These are phyloP conservation scores for Rhinophrynus dorsalis DNA, from an alignment of 2,797 vertebrate genomes.

Conservation along the genomic window DNA sequence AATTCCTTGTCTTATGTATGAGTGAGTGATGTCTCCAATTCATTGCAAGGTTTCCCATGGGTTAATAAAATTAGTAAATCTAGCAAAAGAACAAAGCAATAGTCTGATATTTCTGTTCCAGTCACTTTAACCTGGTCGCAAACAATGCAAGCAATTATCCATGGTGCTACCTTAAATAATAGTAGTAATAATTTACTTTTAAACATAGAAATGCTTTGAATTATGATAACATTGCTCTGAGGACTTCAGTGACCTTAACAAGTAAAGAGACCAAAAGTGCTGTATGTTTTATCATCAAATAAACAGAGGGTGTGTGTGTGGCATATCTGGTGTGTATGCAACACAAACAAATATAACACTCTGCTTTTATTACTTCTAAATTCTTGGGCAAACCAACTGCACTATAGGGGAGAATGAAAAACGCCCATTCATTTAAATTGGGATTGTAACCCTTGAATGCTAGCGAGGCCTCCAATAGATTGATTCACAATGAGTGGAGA, in stretches of 20 bases:
- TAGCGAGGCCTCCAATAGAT: too few species aligned
- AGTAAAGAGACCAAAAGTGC: slow-evolving; percentile 36
- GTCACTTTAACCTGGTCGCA: slow-evolving; percentile 47
- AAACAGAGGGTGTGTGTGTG: not conserved
- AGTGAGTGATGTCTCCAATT: too few species aligned
- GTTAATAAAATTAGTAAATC: too few species aligned
- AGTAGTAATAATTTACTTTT: slow-evolving; percentile 46
- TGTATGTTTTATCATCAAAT: slow-evolving; percentile 27
- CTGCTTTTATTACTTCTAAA: not conserved
- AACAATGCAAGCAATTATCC: slow-evolving; percentile 45
- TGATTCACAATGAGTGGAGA: too few species aligned
- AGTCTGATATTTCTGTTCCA: slow-evolving; percentile 8
- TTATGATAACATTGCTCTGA: slow-evolving; percentile 27
- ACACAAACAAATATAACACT: not conserved
- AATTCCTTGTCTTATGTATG: too few species aligned
- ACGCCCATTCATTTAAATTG: too few species aligned
- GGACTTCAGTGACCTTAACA: slow-evolving; percentile 34
- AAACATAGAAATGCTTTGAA: slow-evolving; percentile 35
- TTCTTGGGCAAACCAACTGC: too few species aligned
- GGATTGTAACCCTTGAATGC: too few species aligned
- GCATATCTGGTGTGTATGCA: not conserved
- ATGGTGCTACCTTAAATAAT: slow-evolving; percentile 46
- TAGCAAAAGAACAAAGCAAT: slow-evolving; percentile 16
- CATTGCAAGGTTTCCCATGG: too few species aligned
- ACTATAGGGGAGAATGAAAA: too few species aligned